Percentiles rank a stretch among this genome's conserved stretches.
Conservation (phyloP, 1,140 invertebrate genomes). For the Lucilia sericata region DNA sequence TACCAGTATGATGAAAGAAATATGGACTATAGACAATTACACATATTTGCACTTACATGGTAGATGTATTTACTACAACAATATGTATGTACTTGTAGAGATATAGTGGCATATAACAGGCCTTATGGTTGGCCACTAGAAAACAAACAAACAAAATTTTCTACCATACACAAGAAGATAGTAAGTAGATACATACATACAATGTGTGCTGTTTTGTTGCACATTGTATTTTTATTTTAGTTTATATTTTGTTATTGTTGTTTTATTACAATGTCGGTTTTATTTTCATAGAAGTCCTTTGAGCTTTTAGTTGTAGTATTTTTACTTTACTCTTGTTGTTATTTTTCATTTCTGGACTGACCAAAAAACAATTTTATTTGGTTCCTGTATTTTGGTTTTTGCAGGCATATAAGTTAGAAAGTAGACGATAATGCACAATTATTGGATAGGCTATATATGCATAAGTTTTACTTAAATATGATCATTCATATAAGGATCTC, state of each 20-base stretch:
- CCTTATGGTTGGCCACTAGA: conserved; percentile 37
- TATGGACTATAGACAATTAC: background rate
- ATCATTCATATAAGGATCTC: too few species aligned
- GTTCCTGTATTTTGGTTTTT: conserved; percentile 37
- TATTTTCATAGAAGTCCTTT: conserved; percentile 20
- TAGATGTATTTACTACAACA: background rate
- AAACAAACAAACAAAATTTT: conserved; percentile 29
- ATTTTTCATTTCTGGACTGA: conserved; percentile 25
- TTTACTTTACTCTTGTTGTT: conserved; percentile 12
- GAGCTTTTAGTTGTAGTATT: background rate
- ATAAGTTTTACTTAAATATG: background rate
- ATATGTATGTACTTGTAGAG: background rate
- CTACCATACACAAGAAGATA: conserved; percentile 24
- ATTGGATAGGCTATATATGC: background rate
- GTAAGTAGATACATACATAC: background rate
- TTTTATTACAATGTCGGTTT: conserved; percentile 43
- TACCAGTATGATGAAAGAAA: background rate
- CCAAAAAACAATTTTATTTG: conserved; percentile 28
- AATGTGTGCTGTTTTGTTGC: conserved; percentile 17
- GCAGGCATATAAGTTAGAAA: background rate
- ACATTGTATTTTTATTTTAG: conserved; percentile 28
- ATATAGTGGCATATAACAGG: background rate
- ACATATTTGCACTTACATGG: background rate
- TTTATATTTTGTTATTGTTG: background rate
- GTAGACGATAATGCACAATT: background rate